phyloP scores from a whole-genome alignment of 35 echinoderm and acorn worm species.

The Eucidaris tribuloides region DNA sequence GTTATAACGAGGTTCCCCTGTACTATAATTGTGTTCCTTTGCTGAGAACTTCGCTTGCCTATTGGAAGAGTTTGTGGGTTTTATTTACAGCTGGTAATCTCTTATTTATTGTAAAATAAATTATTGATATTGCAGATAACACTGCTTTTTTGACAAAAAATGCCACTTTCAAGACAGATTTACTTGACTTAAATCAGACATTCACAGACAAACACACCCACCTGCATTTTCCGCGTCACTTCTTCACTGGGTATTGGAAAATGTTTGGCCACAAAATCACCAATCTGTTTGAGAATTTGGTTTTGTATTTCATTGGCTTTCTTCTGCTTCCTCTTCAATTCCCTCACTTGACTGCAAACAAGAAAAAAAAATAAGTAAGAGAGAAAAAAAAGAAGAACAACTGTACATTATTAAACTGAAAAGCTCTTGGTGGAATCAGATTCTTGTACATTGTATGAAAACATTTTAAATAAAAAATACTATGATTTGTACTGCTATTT shows the following conservation, averaged over 20 bases:
- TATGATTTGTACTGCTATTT: not conserved
- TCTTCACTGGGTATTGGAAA: slow-evolving; percentile 27
- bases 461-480: not conserved
- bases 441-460: not conserved
- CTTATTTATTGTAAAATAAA: not conserved
- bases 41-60: not conserved
- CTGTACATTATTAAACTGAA: not conserved
- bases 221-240: not conserved
- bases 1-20: too few relatives aligned
- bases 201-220: not conserved
- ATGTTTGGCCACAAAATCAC: slow-evolving; percentile 32
- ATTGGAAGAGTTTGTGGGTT: not conserved
- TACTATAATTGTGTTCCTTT: too few relatives aligned
- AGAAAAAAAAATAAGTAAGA: not conserved
- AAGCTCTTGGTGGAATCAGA: not conserved
- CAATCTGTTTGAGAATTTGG: slow-evolving; percentile 22
- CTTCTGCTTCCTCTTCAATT: slow-evolving; percentile 30
- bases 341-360: slow-evolving; percentile 8
- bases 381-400: not conserved
- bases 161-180: not conserved
- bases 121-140: not conserved
- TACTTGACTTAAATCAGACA: not conserved
- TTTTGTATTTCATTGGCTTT: slow-evolving; percentile 25
- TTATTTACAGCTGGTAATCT: not conserved
- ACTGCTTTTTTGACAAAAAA: not conserved